Percentiles rank a stretch among this genome's conserved stretches.
Conservation (phyloP, 2,888 invertebrate genomes). For the Drymonia ruficornis region DNA sequence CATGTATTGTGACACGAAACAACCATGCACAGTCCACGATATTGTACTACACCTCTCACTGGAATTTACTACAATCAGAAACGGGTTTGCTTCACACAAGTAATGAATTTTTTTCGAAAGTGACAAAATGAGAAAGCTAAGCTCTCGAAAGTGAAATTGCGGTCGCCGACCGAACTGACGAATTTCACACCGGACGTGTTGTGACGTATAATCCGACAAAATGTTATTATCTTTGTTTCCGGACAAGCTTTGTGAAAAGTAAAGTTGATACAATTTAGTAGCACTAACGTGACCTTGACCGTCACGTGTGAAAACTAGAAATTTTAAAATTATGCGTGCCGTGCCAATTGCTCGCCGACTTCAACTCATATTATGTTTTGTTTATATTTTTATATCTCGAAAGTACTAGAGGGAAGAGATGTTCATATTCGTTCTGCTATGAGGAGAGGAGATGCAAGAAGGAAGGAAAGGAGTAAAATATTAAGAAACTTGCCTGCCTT, state of each 20-base stretch:
- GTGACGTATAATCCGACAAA: conserved; percentile 41
- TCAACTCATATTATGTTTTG: no score
- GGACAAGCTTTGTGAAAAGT: conserved; percentile 12
- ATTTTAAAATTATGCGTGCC: no score
- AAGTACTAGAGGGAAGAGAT: no score
- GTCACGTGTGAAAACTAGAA: neutral
- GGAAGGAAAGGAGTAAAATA: no score
- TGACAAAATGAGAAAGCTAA: conserved; percentile 71
- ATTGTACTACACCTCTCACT: conserved; percentile 53
- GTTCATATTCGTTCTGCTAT: no score
- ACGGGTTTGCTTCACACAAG: conserved; percentile 58
- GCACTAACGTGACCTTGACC: conserved; percentile 1
- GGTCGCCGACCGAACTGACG: conserved; percentile 65
- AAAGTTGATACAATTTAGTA: neutral
- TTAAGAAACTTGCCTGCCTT: no score
- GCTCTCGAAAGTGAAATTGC: conserved; percentile 71
- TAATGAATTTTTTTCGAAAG: conserved; percentile 71
- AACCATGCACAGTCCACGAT: conserved; percentile 58
- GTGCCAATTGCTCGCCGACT: no score
- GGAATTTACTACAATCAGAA: conserved; percentile 51
- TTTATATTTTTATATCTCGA: no score
- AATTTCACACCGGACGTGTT: conserved; percentile 66
- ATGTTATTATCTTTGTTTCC: conserved; percentile 31
- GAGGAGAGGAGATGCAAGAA: no score
- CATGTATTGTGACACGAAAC: conserved; percentile 55